Evolutionary conservation across 2,113 vertebrate genomes (phyloP).

Genomic region (Oryzias celebensis): DNA sequence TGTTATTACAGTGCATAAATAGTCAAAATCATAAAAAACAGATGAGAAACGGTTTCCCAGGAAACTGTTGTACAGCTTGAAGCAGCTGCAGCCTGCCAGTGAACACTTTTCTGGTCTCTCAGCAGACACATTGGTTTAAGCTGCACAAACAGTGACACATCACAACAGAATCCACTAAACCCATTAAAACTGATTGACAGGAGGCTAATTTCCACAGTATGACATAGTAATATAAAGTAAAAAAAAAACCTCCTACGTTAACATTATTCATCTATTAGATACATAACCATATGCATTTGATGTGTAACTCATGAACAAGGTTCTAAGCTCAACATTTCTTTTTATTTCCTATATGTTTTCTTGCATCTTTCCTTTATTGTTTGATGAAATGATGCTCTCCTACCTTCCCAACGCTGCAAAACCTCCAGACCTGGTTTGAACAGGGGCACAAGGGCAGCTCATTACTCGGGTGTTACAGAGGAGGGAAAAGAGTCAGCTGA

Average conservation of each 20-base stretch:
- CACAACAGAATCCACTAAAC: conserved; percentile 1
- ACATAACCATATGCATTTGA: too few relatives aligned
- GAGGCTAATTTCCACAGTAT: too few relatives aligned
- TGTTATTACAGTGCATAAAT: conserved; percentile 1
- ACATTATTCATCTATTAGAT: too few relatives aligned
- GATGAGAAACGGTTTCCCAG: conserved; percentile 31
- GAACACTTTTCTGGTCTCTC: conserved; percentile 28
- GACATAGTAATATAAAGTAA: too few relatives aligned
- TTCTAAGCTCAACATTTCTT: too few relatives aligned
- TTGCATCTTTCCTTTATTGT: not conserved
- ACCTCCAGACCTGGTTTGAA: conserved; percentile 49
- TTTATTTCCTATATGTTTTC: not conserved
- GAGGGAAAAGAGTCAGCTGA: conserved; percentile 44
- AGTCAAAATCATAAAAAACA: conserved; percentile 11
- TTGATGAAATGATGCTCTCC: not conserved
- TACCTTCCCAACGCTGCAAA: conserved; percentile 28
- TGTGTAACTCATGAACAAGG: conserved; percentile 1
- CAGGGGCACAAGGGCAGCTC: conserved; percentile 43
- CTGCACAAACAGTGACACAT: conserved; percentile 22
- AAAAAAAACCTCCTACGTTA: too few relatives aligned
- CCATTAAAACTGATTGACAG: not conserved
- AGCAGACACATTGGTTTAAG: conserved; percentile 16
- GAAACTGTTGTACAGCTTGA: conserved; percentile 26
- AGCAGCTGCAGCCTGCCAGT: conserved; percentile 13
- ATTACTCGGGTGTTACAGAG: conserved; percentile 48